Percentiles rank a stretch among this genome's conserved stretches.
Conservation (phyloP, 2,113 vertebrate species). For the Rhinogobius similis region DNA sequence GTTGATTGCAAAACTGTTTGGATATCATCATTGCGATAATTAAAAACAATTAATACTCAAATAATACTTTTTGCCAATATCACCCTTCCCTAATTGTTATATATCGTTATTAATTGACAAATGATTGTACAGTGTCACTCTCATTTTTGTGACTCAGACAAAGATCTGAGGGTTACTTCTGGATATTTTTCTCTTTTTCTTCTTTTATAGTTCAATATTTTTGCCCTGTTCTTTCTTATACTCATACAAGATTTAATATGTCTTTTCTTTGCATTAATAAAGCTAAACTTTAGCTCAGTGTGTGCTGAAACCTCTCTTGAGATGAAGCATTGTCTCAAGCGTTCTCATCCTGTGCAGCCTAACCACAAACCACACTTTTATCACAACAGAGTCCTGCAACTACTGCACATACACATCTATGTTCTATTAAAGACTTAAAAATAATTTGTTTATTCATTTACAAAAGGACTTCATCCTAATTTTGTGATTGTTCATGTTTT, state of each 20-base stretch:
- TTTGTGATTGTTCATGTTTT: background rate
- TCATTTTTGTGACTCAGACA: constrained; percentile 6
- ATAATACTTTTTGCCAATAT: background rate
- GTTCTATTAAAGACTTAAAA: background rate
- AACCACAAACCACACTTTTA: background rate
- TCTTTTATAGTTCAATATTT: background rate
- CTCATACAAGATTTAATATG: background rate
- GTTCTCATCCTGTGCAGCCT: background rate
- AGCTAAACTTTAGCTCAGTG: background rate
- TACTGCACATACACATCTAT: background rate
- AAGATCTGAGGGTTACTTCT: background rate
- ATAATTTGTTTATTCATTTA: background rate
- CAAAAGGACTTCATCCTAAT: no score
- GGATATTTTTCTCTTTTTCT: background rate
- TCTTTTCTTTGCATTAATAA: background rate
- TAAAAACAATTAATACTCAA: background rate
- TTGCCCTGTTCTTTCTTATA: background rate
- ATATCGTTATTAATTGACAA: background rate
- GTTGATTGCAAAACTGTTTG: no score
- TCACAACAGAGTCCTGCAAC: background rate
- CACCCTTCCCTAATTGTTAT: background rate
- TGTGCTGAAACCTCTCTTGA: background rate
- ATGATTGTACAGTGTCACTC: background rate
- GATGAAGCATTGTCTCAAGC: background rate
- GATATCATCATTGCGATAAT: background rate